These are phyloP conservation scores for Catharus ustulatus DNA, from an alignment of 2,797 vertebrate species.

Conservation along the genomic window DNA sequence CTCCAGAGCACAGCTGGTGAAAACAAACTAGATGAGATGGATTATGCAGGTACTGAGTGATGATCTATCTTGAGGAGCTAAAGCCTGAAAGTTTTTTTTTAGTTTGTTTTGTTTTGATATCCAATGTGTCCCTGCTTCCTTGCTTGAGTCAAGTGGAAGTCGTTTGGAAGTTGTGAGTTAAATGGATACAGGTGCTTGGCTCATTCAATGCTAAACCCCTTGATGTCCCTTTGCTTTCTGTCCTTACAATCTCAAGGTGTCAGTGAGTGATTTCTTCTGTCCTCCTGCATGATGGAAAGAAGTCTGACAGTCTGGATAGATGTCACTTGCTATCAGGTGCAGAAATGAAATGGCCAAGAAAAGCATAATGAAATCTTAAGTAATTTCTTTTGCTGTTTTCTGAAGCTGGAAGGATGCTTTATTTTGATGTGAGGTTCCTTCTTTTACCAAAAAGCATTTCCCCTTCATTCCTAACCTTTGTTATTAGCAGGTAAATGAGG, in stretches of 20 bases:
- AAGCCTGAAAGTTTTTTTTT: neutral
- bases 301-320: neutral
- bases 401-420: neutral
- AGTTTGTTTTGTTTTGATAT: neutral
- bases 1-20: neutral
- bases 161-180: neutral
- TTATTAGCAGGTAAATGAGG: neutral
- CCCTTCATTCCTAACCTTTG: neutral
- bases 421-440: neutral
- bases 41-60: neutral
- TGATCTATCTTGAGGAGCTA: neutral
- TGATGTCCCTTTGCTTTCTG: neutral
- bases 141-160: neutral
- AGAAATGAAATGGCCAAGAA: neutral
- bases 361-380: neutral
- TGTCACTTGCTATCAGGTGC: neutral
- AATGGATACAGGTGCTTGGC: neutral
- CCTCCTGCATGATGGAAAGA: neutral
- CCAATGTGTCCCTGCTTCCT: neutral
- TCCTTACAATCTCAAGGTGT: neutral
- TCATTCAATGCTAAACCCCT: neutral
- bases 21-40: neutral
- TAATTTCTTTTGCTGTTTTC: neutral
- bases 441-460: neutral
- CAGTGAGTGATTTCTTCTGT: neutral